These are phyloP conservation scores for Apostichopus leukothele DNA, from an alignment of 53 echinoderm and acorn worm species.

Conservation along the genomic window DNA sequence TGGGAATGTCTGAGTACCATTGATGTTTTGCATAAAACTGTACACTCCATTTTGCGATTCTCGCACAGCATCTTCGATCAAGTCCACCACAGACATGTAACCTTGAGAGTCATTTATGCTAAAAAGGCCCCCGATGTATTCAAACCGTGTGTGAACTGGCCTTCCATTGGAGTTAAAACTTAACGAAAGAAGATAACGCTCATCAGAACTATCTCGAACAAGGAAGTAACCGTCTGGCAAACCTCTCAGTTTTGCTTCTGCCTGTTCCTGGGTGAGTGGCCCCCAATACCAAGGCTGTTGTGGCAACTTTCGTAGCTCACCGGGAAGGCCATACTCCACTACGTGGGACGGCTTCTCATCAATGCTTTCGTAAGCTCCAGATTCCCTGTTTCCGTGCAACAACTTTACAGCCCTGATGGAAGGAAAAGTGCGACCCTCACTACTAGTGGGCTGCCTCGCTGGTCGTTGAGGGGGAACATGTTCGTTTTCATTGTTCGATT, in stretches of 20 bases:
- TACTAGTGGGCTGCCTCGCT: constrained; percentile 59
- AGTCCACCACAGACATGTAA: constrained; percentile 73
- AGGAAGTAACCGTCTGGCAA: constrained; percentile 83
- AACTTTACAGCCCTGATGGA: background rate
- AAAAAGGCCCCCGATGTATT: constrained; percentile 81
- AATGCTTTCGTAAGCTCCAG: constrained; percentile 70
- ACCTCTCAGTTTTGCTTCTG: constrained; percentile 76
- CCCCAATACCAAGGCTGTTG: constrained; percentile 99
- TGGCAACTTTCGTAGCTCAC: constrained; percentile 77
- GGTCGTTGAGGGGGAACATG: constrained; percentile 77
- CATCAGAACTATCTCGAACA: constrained; percentile 94
- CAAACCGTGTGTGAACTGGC: constrained; percentile 90
- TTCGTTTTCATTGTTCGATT: background rate
- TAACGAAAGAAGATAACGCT: constrained; percentile 83
- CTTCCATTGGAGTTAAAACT: constrained; percentile 95
- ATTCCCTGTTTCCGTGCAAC: constrained; percentile 35
- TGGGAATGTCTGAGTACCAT: constrained; percentile 88
- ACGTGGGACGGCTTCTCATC: constrained; percentile 14
- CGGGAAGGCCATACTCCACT: constrained; percentile 53
- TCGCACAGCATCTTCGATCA: constrained; percentile 74
- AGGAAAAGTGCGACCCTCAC: background rate
- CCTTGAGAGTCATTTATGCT: constrained; percentile 93
- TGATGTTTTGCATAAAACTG: constrained; percentile 84
- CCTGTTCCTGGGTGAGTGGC: constrained; percentile 83
- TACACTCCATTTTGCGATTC: constrained; percentile 87